These are phyloP conservation scores for Hormaphis cornu DNA, from an alignment of 1,140 invertebrate genomes.

Conservation along the genomic window DNA sequence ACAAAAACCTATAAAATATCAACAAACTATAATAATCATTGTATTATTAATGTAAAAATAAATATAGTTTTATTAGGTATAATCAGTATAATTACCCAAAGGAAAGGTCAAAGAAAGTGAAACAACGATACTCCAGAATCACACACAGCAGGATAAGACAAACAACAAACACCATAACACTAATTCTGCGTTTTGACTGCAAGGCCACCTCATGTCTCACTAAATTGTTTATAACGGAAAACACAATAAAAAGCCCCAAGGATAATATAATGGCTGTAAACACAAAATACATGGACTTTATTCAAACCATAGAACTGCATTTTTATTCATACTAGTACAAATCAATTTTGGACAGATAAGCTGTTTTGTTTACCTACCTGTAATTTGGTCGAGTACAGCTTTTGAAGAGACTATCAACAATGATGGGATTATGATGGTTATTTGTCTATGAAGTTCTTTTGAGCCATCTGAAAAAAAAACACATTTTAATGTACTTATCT, in stretches of 20 bases:
- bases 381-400: conserved; percentile 67
- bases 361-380: conserved; percentile 50
- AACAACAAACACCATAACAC: conserved; percentile 52
- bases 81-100: conserved; percentile 43
- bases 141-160: conserved; percentile 60
- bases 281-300: conserved; percentile 29
- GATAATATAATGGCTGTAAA: conserved; percentile 52
- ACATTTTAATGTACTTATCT: too few species aligned
- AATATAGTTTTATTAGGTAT: too few species aligned
- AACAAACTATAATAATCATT: too few species aligned
- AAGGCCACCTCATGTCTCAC: conserved; percentile 69
- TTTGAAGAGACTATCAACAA: conserved; percentile 70
- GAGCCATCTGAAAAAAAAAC: too few species aligned
- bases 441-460: too few species aligned
- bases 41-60: too few species aligned
- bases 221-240: conserved; percentile 65
- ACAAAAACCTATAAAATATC: conserved; percentile 1
- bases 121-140: conserved; percentile 60
- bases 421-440: too few species aligned
- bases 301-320: conserved; percentile 5
- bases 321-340: conserved; percentile 12
- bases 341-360: conserved; percentile 38
- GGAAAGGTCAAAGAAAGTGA: conserved; percentile 45
- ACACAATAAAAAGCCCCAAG: conserved; percentile 60
- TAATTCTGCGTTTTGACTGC: conserved; percentile 58